Percentiles rank a stretch among this genome's conserved stretches.
phyloP scores from a whole-genome alignment of 2,888 invertebrate genomes.

The Resseliella maxima region DNA sequence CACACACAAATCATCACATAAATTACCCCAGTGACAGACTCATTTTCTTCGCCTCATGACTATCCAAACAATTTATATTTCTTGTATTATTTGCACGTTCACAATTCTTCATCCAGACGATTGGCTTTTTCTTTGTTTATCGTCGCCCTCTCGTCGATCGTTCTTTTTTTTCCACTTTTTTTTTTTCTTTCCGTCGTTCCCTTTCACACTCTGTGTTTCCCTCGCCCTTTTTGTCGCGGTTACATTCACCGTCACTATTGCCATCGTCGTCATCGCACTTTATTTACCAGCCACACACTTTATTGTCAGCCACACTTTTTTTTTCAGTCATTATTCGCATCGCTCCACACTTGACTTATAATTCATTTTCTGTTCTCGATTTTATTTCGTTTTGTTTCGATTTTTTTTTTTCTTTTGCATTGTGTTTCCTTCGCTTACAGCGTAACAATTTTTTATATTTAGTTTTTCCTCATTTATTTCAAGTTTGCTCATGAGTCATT shows the following conservation, averaged over 20 bases:
- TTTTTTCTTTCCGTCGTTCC: too few species aligned
- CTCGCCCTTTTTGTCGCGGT: too few species aligned
- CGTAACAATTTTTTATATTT: not conserved
- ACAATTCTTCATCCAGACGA: not conserved
- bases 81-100: constrained; percentile 29
- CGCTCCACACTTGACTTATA: not conserved
- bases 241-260: not conserved
- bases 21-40: not conserved
- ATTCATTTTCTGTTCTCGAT: constrained; percentile 12
- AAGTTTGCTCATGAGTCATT: not conserved
- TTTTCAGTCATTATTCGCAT: not conserved
- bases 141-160: too few species aligned
- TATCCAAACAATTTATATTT: not conserved
- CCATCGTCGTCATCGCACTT: not conserved
- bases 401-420: not conserved
- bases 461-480: not conserved
- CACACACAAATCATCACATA: not conserved
- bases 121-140: not conserved
- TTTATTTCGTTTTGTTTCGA: not conserved
- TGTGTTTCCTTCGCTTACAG: not conserved
- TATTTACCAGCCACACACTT: constrained; percentile 1
- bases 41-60: not conserved
- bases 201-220: too few species aligned
- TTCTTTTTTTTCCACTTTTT: too few species aligned
- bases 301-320: not conserved